These are phyloP conservation scores for Dryomyza anilis DNA, from an alignment of 2,888 invertebrate genomes.

Conservation along the genomic window DNA sequence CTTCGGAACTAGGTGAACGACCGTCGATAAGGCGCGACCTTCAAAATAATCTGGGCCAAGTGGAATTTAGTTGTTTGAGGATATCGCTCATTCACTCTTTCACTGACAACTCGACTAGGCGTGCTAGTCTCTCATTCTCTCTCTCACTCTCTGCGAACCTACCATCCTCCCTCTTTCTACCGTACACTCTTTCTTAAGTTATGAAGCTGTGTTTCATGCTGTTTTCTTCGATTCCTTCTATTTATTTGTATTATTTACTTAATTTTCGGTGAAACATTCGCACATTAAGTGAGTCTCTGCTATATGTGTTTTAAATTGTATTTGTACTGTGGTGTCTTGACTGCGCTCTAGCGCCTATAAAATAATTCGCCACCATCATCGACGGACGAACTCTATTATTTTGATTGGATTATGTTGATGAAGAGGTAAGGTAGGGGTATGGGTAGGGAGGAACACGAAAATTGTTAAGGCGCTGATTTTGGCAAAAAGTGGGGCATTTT, in stretches of 20 bases:
- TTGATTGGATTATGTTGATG: neutral
- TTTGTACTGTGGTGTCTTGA: neutral
- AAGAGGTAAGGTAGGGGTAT: neutral
- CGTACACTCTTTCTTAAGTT: neutral
- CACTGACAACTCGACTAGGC: too few relatives aligned
- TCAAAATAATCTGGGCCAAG: slow-evolving; percentile 63
- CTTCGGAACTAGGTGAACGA: slow-evolving; percentile 58
- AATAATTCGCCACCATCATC: neutral
- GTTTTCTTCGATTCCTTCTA: neutral
- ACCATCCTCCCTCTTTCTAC: neutral
- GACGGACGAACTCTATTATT: slow-evolving; percentile 6
- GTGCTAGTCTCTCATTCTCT: slow-evolving; percentile 3
- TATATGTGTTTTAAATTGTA: neutral
- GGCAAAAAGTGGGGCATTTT: neutral
- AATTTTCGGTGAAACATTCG: neutral
- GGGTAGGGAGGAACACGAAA: neutral
- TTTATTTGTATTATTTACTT: neutral
- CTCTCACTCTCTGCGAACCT: neutral
- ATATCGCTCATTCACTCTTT: slow-evolving; percentile 25
- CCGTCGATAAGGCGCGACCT: slow-evolving; percentile 60
- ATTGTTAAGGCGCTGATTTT: too few relatives aligned
- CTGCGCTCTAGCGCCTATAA: neutral
- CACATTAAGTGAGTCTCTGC: neutral
- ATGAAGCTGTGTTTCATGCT: neutral
- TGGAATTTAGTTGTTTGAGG: slow-evolving; percentile 50